Percentiles rank a stretch among this genome's conserved stretches.
Evolutionary conservation across 2,113 vertebrate species (phyloP).

Genomic region (Steatornis caripensis): DNA sequence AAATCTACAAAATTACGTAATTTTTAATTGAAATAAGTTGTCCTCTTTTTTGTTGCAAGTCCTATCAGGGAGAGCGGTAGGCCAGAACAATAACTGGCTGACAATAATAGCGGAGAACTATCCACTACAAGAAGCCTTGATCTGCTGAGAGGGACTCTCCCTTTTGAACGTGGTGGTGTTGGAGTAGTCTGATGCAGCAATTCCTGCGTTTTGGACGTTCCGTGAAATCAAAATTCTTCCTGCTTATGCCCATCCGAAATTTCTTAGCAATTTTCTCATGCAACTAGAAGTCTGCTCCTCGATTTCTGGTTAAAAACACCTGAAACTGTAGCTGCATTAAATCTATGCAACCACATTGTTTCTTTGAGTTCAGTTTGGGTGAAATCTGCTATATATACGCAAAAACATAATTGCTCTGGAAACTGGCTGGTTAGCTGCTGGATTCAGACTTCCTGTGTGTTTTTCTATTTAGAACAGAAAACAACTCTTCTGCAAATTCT

Average conservation of each 20-base stretch:
- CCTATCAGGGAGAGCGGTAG: background rate
- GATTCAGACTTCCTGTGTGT: background rate
- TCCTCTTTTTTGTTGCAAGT: background rate
- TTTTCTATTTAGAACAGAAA: background rate
- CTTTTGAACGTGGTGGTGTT: rapidly evolving
- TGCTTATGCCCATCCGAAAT: background rate
- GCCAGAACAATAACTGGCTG: background rate
- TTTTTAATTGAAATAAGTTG: background rate
- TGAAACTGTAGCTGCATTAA: background rate
- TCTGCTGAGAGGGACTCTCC: background rate
- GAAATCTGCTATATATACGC: background rate
- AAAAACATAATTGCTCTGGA: background rate
- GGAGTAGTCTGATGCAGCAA: background rate
- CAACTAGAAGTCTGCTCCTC: background rate
- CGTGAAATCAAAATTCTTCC: background rate
- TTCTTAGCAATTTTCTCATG: background rate
- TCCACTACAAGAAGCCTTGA: background rate
- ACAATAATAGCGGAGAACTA: background rate
- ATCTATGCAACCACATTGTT: background rate
- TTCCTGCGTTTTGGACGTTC: background rate
- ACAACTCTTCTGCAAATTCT: background rate
- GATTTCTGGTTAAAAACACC: background rate
- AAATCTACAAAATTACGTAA: background rate
- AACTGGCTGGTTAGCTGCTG: background rate
- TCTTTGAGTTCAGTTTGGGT: background rate